Evolutionary conservation across 30 jellyfish, hydroid and myxozoan species (phyloP), one percentile per base, ranked within the genome.

Genomic region (Calvadosia cruxmelitensis): DNA sequence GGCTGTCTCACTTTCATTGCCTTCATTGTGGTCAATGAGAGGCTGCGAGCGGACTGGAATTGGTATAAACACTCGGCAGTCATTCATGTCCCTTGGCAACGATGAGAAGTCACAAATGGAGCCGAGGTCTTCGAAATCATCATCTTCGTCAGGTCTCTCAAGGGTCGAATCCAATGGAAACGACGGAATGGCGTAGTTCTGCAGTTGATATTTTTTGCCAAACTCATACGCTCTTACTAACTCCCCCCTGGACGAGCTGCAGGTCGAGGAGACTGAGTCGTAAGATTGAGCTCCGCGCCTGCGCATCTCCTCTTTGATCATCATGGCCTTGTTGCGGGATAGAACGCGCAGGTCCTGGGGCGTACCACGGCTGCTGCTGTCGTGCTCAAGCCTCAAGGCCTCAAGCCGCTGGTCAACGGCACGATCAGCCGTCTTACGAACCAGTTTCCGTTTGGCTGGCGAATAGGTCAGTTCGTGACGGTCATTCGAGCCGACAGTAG

Each of bases 241-340:
- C 68, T 86, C 96, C 48, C 96, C 94, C 33, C 78, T 83, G 36
- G 94, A 64, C 34, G 92, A 73, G 61, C 96, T 86, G 49, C 96
- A 86, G 16, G 94, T 78, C 1, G 96, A 86, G 1, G 96, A 86
- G 5, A 86, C 85, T 2, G 96, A 86, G 27, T 86, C 96, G 69
- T 78, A 86, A n/a, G 96, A 80, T 66, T 88, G 93, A 34, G 69
- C 84, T 24, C 94, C 72, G 25, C 72, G 71, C 57, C 57, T 42
- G 57, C 57, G 57, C 57, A 42, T 42, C 57, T 42, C 57, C 57
- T 42, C 57, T 42, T 42, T 42, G 10, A 42, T 42, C 57, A 42
- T 42, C 57, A 42, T 5, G 57, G 57, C 57, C 20, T 42, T 42
- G 57, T 42, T 42, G 15, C 57, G 10, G 10, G 57, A 42, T 42